Evolutionary conservation across 2,113 vertebrate species (phyloP), one percentile per base, ranked within the genome.

Genomic region (Toxotes chatareus): DNA sequence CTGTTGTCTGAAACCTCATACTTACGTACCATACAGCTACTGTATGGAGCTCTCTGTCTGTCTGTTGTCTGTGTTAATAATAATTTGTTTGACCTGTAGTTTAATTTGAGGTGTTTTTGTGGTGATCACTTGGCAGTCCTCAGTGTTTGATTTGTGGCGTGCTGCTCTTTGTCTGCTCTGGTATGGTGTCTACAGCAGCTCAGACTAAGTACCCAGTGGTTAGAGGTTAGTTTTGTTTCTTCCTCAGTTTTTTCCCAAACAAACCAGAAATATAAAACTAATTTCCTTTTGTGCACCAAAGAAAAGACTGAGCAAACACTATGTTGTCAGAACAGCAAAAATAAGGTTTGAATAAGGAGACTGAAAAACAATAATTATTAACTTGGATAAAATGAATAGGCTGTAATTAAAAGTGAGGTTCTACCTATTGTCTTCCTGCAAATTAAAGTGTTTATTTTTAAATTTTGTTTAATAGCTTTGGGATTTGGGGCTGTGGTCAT

Each of bases 401-500:
- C 62, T 78, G 73, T 68, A 83, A 86, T 87, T 84, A 81, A 72
- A 79, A 23, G 38, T 36, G 44, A 4, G 16, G 38, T 64, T 79
- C 60, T 21, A 51, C 55, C 59, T 70, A 4, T 72, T 63, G 42
- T 85, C 73, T 76, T 80, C 31, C 21, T 80, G 34, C 13, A 49
- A 73, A 59, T 31, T 27, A 21, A 62, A 16, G 21, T 63, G 63
- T 86, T 92, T 86, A 84, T 79, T 82, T 83, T 77, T 66, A n/a
- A 88, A 80, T 84, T 76, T 86, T 64, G 16, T 83, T 79, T 85
- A 80, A 84, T 82, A 83, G 81, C 70, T 23, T 49, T 80, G 77
- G 85, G 80, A 79, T 76, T 67, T 56, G 65, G 57, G 63, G 68
- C 53, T 57, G 0, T 74, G 76, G 83, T 87, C 81, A 81, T 76